A percentile compares a stretch with the other conserved stretches of the same genome.
phyloP scores from a whole-genome alignment of 2,888 invertebrate species.

The Drosophila melanocephala region DNA sequence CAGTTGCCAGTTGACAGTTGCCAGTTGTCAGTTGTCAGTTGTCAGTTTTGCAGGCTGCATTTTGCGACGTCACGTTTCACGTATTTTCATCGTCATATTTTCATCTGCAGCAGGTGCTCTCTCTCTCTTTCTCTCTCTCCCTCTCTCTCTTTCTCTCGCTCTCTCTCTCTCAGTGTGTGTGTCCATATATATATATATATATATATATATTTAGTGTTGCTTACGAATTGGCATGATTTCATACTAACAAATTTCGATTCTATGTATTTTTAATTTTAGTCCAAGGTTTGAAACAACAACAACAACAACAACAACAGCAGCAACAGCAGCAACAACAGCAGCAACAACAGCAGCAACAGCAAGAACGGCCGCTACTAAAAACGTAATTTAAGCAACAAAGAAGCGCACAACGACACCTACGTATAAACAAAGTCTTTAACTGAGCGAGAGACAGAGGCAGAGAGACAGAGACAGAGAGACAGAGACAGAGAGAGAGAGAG shows the following conservation, averaged over 20 bases:
- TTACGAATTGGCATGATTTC: constrained; percentile 74
- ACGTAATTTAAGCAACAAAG: constrained; percentile 66
- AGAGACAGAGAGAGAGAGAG: constrained; percentile 1
- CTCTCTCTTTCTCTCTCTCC: background rate
- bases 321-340: constrained; percentile 7
- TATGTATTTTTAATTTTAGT: constrained; percentile 83
- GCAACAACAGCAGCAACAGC: background rate
- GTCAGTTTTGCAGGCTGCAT: constrained; percentile 3
- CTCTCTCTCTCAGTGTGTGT: background rate
- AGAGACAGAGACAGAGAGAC: constrained; percentile 3
- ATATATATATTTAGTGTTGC: constrained; percentile 41
- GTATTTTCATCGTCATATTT: constrained; percentile 21
- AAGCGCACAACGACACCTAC: constrained; percentile 39
- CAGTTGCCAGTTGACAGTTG: background rate
- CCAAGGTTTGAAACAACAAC: constrained; percentile 83
- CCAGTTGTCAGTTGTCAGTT: background rate
- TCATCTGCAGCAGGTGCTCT: constrained; percentile 20
- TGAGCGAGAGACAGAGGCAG: constrained; percentile 4
- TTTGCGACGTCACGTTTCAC: constrained; percentile 28
- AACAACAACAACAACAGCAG: constrained; percentile 22
- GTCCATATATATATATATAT: constrained; percentile 13
- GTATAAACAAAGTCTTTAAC: constrained; percentile 62
- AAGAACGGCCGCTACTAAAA: constrained; percentile 49
- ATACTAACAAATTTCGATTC: constrained; percentile 75
- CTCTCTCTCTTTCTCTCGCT: background rate